Base-by-base conservation (phyloP, 2,113 vertebrate species). In the Monopterus albus region DNA sequence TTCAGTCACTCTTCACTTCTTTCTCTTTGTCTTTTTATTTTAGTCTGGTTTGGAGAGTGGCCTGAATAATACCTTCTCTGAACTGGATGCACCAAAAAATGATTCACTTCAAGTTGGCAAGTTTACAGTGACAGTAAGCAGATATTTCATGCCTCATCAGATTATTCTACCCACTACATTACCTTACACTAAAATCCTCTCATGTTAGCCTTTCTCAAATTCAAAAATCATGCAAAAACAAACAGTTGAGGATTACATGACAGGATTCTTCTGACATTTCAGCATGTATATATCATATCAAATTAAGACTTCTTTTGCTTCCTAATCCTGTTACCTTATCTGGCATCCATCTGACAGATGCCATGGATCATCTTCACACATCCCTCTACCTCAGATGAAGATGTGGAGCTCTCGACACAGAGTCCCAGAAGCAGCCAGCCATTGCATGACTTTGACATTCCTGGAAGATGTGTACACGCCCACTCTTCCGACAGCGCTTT, bases 321-420 rank as follows among this genome's bases (percentile, higher is more conserved):
- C 12, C 40, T 33, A 59, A 52, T 72, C 12, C 29, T 13, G 20
- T 43, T 75, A 50, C 20, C 60, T 29, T 55, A 15, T 47, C 20
- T 75, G 49, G 17, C 56, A 72, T 60, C 81, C 60, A 65, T 78
- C 36, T 64, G 75, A 55, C 88, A 96, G 95, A 94, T 95, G 81
- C 94, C 95, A 49, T 81, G 86, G 67, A 94, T 96, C 83, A 93
- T 96, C 85, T 92, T 97, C 77, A 96, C 93, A 1, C 90, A 90
- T 74, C 94, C 95, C 45, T 95, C 92, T 1, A 95, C 94, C 86
- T 97, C 94, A 1, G 93, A 95, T 70, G 94, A 96, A 62, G 94
- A 96, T 13, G 82, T 82, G 0, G 93, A 95, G 66, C 90, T 92
- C 55, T 62, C 91, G 75, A 89, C 89, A 35, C 92, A 88, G 47